These are phyloP conservation scores for Papilio elwesi DNA, from an alignment of 2,888 invertebrate species.

Conservation along the genomic window DNA sequence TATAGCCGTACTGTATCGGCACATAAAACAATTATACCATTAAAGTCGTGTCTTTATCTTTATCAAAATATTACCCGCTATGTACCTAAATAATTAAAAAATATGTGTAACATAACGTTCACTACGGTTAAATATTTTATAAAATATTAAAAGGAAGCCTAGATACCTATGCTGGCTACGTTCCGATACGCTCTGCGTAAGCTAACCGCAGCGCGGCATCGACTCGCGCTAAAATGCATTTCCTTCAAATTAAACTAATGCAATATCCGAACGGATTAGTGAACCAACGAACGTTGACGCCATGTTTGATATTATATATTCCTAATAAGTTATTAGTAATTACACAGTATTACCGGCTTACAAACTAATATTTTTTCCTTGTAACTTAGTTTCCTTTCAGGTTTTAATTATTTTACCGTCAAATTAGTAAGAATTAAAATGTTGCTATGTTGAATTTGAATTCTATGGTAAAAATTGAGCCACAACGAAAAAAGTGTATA, in stretches of 20 bases:
- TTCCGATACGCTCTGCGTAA: conserved; percentile 50
- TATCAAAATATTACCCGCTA: no score
- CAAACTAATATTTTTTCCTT: background rate
- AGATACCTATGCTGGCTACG: conserved; percentile 40
- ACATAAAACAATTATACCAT: no score
- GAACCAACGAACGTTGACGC: conserved; percentile 44
- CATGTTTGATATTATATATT: conserved; percentile 46
- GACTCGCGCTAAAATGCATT: conserved; percentile 56
- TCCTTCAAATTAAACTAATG: conserved; percentile 66
- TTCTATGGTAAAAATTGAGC: no score
- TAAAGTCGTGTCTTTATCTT: no score
- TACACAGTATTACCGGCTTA: background rate
- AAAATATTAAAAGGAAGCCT: conserved; percentile 58
- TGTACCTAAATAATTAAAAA: no score
- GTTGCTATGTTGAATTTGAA: no score
- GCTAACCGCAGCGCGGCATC: conserved; percentile 56
- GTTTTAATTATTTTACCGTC: background rate
- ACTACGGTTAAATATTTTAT: conserved; percentile 50
- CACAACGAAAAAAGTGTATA: no score
- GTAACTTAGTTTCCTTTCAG: background rate
- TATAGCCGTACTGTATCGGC: no score
- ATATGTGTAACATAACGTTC: background rate
- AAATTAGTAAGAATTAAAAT: no score
- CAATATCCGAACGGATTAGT: conserved; percentile 54
- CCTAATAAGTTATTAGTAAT: conserved; percentile 26